These are phyloP conservation scores for Drosophila bunnanda DNA, from an alignment of 2,888 invertebrate genomes.

Conservation along the genomic window DNA sequence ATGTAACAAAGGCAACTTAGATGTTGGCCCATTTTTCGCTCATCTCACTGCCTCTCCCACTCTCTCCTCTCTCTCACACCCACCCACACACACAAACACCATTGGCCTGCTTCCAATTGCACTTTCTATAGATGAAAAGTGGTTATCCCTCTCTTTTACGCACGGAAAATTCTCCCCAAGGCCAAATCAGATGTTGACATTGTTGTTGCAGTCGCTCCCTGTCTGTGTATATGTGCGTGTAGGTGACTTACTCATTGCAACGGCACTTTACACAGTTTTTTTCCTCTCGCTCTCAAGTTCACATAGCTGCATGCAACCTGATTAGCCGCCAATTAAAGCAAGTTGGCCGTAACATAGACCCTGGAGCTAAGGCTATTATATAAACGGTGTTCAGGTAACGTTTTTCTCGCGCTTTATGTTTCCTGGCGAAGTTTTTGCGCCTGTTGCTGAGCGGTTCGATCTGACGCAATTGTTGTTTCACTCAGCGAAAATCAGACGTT, in stretches of 20 bases:
- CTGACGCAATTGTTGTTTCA: constrained; percentile 53
- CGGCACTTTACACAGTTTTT: constrained; percentile 20
- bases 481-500: constrained; percentile 16
- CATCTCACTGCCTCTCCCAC: constrained; percentile 46
- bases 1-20: constrained; percentile 63
- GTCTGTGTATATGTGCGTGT: constrained; percentile 16
- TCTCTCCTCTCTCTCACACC: constrained; percentile 16
- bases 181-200: constrained; percentile 55
- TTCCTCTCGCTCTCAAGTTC: constrained; percentile 29
- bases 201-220: constrained; percentile 45
- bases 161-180: constrained; percentile 59
- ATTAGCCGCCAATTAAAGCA: constrained; percentile 50
- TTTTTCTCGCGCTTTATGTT: constrained; percentile 12
- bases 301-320: constrained; percentile 66
- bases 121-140: constrained; percentile 59
- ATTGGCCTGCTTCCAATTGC: constrained; percentile 72
- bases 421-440: constrained; percentile 13
- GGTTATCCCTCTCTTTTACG: constrained; percentile 29
- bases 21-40: constrained; percentile 47
- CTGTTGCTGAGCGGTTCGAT: constrained; percentile 65
- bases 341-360: constrained; percentile 64
- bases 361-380: constrained; percentile 16
- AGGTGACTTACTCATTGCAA: constrained; percentile 48
- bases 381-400: constrained; percentile 17
- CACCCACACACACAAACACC: constrained; percentile 10